These are phyloP conservation scores for Tinea pellionella DNA, from an alignment of 2,888 invertebrate species.

Conservation along the genomic window DNA sequence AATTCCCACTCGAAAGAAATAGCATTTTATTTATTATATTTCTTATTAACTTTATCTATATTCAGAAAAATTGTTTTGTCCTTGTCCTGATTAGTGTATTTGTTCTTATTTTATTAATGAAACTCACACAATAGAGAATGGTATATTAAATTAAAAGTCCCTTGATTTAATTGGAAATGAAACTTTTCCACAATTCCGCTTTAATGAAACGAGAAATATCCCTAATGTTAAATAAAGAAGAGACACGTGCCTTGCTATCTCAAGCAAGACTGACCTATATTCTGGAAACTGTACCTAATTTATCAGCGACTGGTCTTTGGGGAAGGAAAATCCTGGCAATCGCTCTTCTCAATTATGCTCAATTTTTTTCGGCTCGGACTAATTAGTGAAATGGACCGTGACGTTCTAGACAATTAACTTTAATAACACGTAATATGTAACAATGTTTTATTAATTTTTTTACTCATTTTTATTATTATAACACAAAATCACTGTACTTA, in stretches of 20 bases:
- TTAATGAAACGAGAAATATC: neutral
- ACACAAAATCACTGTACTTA: too few species aligned
- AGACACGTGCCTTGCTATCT: slow-evolving; percentile 2
- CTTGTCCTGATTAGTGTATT: too few species aligned
- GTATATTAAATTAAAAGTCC: too few species aligned
- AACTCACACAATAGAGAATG: too few species aligned
- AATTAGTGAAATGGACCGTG: slow-evolving; percentile 57
- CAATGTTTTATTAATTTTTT: too few species aligned
- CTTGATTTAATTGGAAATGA: neutral
- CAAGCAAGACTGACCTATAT: slow-evolving; percentile 11
- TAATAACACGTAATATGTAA: slow-evolving; percentile 29
- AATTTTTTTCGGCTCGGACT: slow-evolving; percentile 40
- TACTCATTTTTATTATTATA: too few species aligned
- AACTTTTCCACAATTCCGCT: neutral
- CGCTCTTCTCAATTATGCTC: slow-evolving; percentile 55
- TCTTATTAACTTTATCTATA: too few species aligned
- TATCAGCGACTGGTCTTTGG: slow-evolving; percentile 46
- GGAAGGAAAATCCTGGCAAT: slow-evolving; percentile 53
- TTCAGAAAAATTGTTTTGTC: too few species aligned
- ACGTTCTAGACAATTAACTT: slow-evolving; percentile 55
- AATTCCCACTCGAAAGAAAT: too few species aligned
- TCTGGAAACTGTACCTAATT: slow-evolving; percentile 27
- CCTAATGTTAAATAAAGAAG: neutral
- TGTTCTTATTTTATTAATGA: too few species aligned
- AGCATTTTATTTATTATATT: too few species aligned